phyloP scores from a whole-genome alignment of 2,113 vertebrate genomes.

The Epinephelus lanceolatus region DNA sequence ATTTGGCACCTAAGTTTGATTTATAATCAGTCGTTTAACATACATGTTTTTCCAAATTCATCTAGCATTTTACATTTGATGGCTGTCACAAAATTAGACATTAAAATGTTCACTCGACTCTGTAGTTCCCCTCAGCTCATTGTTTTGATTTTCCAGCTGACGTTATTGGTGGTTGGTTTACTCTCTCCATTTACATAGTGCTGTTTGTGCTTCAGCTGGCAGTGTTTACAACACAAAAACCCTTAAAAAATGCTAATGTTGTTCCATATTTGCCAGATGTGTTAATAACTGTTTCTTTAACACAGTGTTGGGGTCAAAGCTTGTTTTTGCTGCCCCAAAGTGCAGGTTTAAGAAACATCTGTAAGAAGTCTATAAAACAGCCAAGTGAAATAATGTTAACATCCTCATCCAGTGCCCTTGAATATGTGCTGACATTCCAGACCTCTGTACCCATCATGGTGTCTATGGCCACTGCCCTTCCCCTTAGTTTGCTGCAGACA shows the following conservation, averaged over 20 bases:
- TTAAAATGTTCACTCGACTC: neutral
- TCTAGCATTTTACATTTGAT: too few relatives aligned
- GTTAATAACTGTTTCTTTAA: neutral
- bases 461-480: slow-evolving; percentile 16
- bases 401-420: neutral
- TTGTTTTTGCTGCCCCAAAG: neutral
- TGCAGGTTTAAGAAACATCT: neutral
- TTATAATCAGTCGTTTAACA: neutral
- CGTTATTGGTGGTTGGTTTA: neutral
- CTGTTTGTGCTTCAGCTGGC: neutral
- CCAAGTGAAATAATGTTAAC: too few relatives aligned
- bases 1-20: neutral
- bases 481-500: slow-evolving; percentile 35
- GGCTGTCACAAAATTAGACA: neutral
- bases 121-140: neutral
- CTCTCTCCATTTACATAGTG: neutral
- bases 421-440: slow-evolving; percentile 19
- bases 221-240: neutral
- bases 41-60: neutral
- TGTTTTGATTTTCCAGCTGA: neutral
- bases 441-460: neutral
- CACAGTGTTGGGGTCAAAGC: neutral
- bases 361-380: neutral
- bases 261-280: neutral
- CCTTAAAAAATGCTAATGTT: too few relatives aligned